These are phyloP conservation scores for Myotis daubentonii DNA, from an alignment of 2,797 vertebrate genomes.

Conservation along the genomic window DNA sequence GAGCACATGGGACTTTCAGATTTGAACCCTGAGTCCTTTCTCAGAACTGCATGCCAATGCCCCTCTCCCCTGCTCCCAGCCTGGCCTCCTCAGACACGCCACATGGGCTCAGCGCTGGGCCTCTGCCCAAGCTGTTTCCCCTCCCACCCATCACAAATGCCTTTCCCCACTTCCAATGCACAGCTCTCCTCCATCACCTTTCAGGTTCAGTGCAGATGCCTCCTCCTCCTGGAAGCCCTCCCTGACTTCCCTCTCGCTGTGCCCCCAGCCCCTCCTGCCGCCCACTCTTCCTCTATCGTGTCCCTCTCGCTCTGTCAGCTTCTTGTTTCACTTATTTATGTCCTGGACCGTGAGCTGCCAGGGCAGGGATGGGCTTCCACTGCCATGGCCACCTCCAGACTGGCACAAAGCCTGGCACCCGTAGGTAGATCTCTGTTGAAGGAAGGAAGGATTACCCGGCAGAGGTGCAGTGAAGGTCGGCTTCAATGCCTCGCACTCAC, in stretches of 20 bases:
- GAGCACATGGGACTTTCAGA: background rate
- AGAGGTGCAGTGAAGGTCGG: background rate
- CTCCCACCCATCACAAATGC: background rate
- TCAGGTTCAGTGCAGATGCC: background rate
- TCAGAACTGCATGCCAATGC: background rate
- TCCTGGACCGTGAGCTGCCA: background rate
- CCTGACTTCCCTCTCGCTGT: background rate
- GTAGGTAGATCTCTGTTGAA: background rate
- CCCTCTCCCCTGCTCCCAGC: background rate
- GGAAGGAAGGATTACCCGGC: background rate
- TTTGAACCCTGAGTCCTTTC: background rate
- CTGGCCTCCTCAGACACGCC: background rate
- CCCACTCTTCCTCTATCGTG: background rate
- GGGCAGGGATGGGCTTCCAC: background rate
- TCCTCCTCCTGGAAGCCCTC: slow-evolving; percentile 32
- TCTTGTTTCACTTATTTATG: background rate
- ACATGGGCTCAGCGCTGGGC: background rate
- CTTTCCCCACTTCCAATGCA: background rate
- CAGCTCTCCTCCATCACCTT: too few relatives aligned
- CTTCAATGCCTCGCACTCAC: rapidly evolving
- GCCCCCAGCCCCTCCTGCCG: background rate
- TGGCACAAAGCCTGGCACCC: background rate
- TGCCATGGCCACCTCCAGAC: rapidly evolving
- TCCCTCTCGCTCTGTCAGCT: rapidly evolving
- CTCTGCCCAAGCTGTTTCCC: background rate